Evolutionary conservation across 2,113 vertebrate genomes (phyloP).

Genomic region (Rhizomys pruinosus): DNA sequence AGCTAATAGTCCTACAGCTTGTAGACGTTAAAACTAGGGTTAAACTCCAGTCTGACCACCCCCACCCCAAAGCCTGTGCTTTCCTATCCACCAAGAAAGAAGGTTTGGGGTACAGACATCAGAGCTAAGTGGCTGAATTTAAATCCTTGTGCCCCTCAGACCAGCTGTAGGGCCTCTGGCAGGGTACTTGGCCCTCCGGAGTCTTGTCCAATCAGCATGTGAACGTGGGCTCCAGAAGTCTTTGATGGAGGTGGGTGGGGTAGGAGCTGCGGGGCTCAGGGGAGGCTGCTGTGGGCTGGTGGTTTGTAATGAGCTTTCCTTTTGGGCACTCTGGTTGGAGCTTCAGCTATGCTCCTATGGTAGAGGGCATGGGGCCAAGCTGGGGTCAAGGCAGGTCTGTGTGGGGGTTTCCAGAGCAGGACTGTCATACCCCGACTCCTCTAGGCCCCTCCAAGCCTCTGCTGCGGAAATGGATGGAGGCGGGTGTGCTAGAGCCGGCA

Average conservation of each 20-base stretch:
- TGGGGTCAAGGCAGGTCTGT: background rate
- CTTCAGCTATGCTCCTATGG: constrained; percentile 77
- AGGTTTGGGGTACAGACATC: background rate
- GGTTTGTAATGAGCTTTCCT: constrained; percentile 71
- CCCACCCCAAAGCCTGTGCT: background rate
- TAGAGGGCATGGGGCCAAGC: background rate
- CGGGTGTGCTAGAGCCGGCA: background rate
- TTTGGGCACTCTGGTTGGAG: constrained; percentile 91
- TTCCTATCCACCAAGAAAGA: background rate
- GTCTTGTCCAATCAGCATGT: background rate
- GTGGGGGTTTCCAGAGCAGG: background rate
- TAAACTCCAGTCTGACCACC: background rate
- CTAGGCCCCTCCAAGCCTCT: background rate
- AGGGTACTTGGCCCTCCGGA: background rate
- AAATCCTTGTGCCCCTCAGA: background rate
- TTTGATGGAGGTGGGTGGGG: accelerated
- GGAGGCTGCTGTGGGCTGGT: background rate
- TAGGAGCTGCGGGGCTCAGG: accelerated
- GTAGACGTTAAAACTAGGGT: background rate
- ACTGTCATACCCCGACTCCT: accelerated
- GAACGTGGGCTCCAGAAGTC: background rate
- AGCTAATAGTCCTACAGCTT: background rate
- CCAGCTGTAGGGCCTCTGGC: background rate
- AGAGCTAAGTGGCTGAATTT: background rate
- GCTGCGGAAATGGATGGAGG: accelerated